These are phyloP conservation scores for Drosophila santomea DNA, from an alignment of 1,140 invertebrate species.

Conservation along the genomic window DNA sequence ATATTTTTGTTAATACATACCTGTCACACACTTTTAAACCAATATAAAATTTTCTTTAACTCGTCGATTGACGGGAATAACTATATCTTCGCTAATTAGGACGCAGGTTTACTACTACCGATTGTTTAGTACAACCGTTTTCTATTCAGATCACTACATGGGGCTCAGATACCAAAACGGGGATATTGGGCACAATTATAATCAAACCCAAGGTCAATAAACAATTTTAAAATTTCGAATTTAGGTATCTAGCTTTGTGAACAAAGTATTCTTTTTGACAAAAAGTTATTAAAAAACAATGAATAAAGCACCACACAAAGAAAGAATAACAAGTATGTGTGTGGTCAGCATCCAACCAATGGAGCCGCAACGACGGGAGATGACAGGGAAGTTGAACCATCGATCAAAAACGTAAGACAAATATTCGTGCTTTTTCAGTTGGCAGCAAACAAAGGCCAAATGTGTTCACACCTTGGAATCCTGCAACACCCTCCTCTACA, in stretches of 20 bases:
- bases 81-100: too few species aligned
- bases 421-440: slow-evolving; percentile 54
- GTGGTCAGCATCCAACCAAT: slow-evolving; percentile 4
- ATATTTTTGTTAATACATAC: too few species aligned
- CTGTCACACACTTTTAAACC: too few species aligned
- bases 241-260: too few species aligned
- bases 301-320: not conserved
- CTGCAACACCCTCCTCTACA: slow-evolving; percentile 32
- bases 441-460: slow-evolving; percentile 76
- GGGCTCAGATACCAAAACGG: not conserved
- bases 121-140: not conserved
- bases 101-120: too few species aligned
- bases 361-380: not conserved
- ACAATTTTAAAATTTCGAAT: too few species aligned
- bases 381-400: slow-evolving; percentile 60
- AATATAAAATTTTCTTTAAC: too few species aligned
- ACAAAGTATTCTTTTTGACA: too few species aligned
- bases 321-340: slow-evolving; percentile 16
- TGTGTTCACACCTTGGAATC: slow-evolving; percentile 69
- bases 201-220: too few species aligned
- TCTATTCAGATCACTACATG: slow-evolving; percentile 26
- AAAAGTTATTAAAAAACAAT: not conserved
- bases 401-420: slow-evolving; percentile 78
- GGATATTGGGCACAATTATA: too few species aligned
- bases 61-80: too few species aligned